Conservation (phyloP, 2,797 vertebrate genomes). For the Potorous gilbertii region DNA sequence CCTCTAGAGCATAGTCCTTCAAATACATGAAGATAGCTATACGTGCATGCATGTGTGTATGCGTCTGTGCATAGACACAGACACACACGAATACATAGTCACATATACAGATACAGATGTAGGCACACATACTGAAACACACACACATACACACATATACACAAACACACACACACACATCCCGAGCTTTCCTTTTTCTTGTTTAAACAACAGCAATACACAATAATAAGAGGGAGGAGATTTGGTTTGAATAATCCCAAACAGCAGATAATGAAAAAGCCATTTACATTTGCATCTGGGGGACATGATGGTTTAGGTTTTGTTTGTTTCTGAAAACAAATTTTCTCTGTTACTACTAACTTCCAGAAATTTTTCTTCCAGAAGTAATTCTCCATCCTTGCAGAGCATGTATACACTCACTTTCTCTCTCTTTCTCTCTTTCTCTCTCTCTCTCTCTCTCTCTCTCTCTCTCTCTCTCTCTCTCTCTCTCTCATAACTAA, state of each 20-base stretch:
- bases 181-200: background rate
- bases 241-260: background rate
- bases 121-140: too few relatives aligned
- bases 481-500: background rate
- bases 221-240: background rate
- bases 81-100: background rate
- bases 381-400: slow-evolving; percentile 27
- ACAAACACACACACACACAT: background rate
- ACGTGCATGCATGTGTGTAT: background rate
- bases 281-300: background rate
- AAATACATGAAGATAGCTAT: background rate
- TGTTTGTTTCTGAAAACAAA: slow-evolving; percentile 11
- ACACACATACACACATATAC: background rate
- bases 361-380: background rate
- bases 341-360: slow-evolving; percentile 29
- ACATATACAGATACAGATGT: background rate
- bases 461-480: too few relatives aligned
- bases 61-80: background rate
- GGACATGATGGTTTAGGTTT: background rate
- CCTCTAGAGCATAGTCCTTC: background rate
- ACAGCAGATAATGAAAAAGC: background rate
- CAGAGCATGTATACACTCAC: slow-evolving; percentile 52
- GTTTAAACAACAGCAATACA: background rate
- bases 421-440: too few relatives aligned
- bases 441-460: too few relatives aligned